Percentiles rank a stretch among this genome's conserved stretches.
These are phyloP conservation scores for Spondyliosoma cantharus DNA, from an alignment of 2,797 vertebrate species.

Conservation along the genomic window DNA sequence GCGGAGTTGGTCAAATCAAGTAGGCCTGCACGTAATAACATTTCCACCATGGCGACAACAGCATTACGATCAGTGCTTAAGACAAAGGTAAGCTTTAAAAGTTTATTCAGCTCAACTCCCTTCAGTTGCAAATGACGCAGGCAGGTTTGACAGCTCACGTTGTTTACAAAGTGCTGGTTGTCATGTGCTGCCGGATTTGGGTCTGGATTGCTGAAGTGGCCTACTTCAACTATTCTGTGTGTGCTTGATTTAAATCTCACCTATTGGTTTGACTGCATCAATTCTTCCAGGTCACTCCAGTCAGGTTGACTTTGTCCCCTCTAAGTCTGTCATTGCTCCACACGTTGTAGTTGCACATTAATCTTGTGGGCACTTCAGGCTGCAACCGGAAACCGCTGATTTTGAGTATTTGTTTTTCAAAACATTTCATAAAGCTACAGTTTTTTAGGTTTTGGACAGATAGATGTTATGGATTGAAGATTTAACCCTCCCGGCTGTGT, in stretches of 20 bases:
- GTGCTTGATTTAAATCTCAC: not conserved
- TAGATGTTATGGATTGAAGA: not conserved
- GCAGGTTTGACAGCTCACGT: slow-evolving; percentile 28
- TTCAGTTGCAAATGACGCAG: slow-evolving; percentile 1
- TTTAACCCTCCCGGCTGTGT: slow-evolving; percentile 8
- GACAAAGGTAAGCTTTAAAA: slow-evolving; percentile 75
- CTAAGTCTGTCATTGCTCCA: slow-evolving; percentile 17
- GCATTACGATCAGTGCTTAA: slow-evolving; percentile 77
- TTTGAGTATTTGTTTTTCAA: not conserved
- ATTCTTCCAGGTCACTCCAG: not conserved
- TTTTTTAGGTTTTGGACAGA: not conserved
- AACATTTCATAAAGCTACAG: not conserved
- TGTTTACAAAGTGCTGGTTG: slow-evolving; percentile 55
- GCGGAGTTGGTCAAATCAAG: slow-evolving; percentile 13
- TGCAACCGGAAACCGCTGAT: slow-evolving; percentile 24
- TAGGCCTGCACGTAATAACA: not conserved
- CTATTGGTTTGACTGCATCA: not conserved
- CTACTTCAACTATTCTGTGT: not conserved
- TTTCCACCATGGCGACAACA: slow-evolving; percentile 78
- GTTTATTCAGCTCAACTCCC: not conserved
- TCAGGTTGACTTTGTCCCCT: slow-evolving; percentile 63
- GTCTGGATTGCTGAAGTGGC: not conserved
- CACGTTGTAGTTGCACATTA: slow-evolving; percentile 55
- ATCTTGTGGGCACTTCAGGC: slow-evolving; percentile 31
- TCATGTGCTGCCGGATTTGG: slow-evolving; percentile 43